Evolutionary conservation across 2,888 invertebrate species (phyloP).

Genomic region (Galeopsomyia nigrocyanea): DNA sequence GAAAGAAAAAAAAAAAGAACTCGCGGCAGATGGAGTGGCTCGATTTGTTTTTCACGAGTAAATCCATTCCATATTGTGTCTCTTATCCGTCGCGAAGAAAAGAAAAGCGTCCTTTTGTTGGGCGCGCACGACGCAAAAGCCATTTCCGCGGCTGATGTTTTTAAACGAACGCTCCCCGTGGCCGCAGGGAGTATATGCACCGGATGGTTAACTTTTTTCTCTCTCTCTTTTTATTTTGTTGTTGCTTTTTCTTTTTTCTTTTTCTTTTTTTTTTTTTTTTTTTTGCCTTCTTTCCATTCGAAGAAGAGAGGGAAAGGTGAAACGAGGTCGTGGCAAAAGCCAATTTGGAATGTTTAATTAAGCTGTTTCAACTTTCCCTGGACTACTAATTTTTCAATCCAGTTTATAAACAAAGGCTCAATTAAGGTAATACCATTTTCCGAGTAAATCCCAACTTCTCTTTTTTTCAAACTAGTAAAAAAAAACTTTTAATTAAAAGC

Average conservation of each 20-base stretch:
- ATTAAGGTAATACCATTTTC: too few relatives aligned
- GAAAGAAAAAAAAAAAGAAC: slow-evolving; percentile 28
- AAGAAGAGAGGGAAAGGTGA: background rate
- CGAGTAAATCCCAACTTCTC: too few relatives aligned
- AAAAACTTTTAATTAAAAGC: too few relatives aligned
- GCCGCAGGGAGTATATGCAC: slow-evolving; percentile 6
- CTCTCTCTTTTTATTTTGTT: slow-evolving; percentile 8
- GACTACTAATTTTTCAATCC: too few relatives aligned
- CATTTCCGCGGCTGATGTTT: slow-evolving; percentile 40
- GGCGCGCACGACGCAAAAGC: slow-evolving; percentile 22
- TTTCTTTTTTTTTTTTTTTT: background rate
- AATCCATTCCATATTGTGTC: slow-evolving; percentile 22
- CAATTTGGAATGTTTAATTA: too few relatives aligned
- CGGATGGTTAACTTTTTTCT: slow-evolving; percentile 4
- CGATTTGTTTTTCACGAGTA: slow-evolving; percentile 22
- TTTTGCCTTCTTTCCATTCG: slow-evolving; percentile 4
- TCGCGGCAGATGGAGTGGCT: slow-evolving; percentile 8
- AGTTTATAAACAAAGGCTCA: too few relatives aligned
- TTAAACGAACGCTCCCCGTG: slow-evolving; percentile 39
- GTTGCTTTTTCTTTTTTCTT: background rate
- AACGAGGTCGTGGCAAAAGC: too few relatives aligned
- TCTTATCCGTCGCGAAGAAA: slow-evolving; percentile 2
- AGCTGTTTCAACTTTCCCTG: too few relatives aligned
- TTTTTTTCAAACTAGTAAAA: too few relatives aligned
- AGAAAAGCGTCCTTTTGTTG: slow-evolving; percentile 10